phyloP scores from a whole-genome alignment of 2,113 vertebrate genomes.

The Podarcis muralis region DNA sequence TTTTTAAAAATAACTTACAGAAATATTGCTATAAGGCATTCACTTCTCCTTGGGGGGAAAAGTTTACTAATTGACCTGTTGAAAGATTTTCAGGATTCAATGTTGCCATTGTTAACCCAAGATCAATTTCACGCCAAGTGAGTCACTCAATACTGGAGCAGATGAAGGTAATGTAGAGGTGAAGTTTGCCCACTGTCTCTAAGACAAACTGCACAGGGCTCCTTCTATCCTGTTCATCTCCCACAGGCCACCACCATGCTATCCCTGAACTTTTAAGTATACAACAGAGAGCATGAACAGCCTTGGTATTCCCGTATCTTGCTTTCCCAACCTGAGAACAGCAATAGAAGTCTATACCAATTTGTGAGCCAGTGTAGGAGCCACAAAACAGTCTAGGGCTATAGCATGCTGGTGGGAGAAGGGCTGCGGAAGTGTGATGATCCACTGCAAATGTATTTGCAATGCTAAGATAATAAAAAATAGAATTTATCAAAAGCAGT shows the following conservation, averaged over 20 bases:
- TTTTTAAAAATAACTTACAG: neutral
- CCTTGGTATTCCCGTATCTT: neutral
- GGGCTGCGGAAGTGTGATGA: neutral
- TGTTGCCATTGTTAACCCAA: constrained; percentile 18
- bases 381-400: neutral
- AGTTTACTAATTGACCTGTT: constrained; percentile 3
- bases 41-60: neutral
- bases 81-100: constrained; percentile 26
- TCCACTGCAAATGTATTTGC: neutral
- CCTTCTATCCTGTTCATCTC: neutral
- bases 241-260: neutral
- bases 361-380: neutral
- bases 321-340: neutral
- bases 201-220: neutral
- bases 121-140: neutral
- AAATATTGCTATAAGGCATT: constrained; percentile 22
- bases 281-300: neutral
- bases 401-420: neutral
- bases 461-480: neutral
- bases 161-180: neutral
- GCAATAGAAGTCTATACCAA: neutral
- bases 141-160: neutral
- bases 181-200: neutral
- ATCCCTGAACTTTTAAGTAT: neutral
- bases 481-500: neutral